Base-by-base conservation (phyloP, 1,140 invertebrate species). In the Glomeris maerens region DNA sequence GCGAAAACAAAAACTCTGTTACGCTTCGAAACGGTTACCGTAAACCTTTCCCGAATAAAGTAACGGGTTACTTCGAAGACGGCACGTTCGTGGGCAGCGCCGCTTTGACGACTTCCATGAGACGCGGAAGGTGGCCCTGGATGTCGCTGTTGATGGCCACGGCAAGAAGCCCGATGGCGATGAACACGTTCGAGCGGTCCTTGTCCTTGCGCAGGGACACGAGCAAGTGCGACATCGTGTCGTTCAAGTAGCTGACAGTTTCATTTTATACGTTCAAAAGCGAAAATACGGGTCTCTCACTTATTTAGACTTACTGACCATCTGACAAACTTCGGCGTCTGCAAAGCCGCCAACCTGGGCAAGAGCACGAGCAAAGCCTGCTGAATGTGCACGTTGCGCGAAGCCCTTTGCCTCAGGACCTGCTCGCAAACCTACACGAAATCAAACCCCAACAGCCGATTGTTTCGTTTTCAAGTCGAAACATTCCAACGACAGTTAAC, bases 301-400 rank as follows among this genome's bases (percentile, higher is more conserved):
- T 13, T 47, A n/a, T 36, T 47, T 40, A 42, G 10, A 31, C 10
- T 45, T 45, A 13, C 65, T 63, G 52, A 68, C 67, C 60, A 63
- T 54, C 60, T 55, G 10, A 62, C 66, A 61, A 95, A 96, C 28
- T 77, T 74, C n/a, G 79, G 76, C 48, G 79, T 81, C 64, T 91
- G 81, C 57, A 97, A 94, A 13, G 90, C 89, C 4, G 89, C 91
- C n/a, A 98, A 66, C 47, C 92, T 74, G n/a, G 94, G 94, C 52
- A 98, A 71, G 36, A 97, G 77, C 22, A 80, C 80, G 49, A 97
- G 73, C 7, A 98, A 64, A 1, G 84, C 79, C 60, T 91, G 83
- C 59, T 96, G 91, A 27, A 96, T 84, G 64, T 89, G 80, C 0
- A 74, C 66, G 41, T 78, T 87, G 56, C 83, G 79, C 0, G 80